Evolutionary conservation across 2,888 invertebrate species (phyloP).

Genomic region (Mythimna loreyi): DNA sequence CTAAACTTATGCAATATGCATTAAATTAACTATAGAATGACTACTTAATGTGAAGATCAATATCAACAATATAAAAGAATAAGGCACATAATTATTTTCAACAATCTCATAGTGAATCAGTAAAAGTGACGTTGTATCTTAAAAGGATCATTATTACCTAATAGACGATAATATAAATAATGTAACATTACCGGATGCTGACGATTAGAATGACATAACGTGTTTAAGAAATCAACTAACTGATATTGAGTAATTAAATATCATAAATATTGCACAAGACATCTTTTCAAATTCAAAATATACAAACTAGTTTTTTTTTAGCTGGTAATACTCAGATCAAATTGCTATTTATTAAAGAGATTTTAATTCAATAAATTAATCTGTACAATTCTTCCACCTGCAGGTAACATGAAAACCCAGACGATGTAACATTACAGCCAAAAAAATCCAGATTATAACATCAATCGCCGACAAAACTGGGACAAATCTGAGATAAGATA

Average conservation of each 20-base stretch:
- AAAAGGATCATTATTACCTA: conserved; percentile 70
- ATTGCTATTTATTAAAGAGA: background rate
- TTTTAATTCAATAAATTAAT: background rate
- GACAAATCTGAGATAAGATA: conserved; percentile 58
- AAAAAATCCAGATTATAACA: conserved; percentile 33
- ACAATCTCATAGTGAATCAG: conserved; percentile 57
- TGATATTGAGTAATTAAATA: conserved; percentile 48
- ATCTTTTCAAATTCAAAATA: conserved; percentile 17
- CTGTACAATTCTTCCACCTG: conserved; percentile 1
- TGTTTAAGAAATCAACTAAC: conserved; percentile 45
- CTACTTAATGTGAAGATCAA: conserved; percentile 42
- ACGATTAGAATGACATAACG: conserved; percentile 55
- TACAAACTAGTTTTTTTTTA: conserved; percentile 8
- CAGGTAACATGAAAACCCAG: background rate
- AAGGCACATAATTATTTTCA: conserved; percentile 52
- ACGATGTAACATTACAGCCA: conserved; percentile 16
- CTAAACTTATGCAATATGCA: conserved; percentile 41
- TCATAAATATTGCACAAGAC: conserved; percentile 41
- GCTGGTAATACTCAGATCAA: conserved; percentile 1
- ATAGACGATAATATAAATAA: conserved; percentile 66
- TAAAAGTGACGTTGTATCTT: conserved; percentile 65
- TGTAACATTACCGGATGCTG: conserved; percentile 59
- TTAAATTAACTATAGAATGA: conserved; percentile 20
- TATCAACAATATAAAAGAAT: conserved; percentile 52
- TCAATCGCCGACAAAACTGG: conserved; percentile 37